Evolutionary conservation across 1,140 invertebrate species (phyloP).

Genomic region (Neodiprion fabricii): DNA sequence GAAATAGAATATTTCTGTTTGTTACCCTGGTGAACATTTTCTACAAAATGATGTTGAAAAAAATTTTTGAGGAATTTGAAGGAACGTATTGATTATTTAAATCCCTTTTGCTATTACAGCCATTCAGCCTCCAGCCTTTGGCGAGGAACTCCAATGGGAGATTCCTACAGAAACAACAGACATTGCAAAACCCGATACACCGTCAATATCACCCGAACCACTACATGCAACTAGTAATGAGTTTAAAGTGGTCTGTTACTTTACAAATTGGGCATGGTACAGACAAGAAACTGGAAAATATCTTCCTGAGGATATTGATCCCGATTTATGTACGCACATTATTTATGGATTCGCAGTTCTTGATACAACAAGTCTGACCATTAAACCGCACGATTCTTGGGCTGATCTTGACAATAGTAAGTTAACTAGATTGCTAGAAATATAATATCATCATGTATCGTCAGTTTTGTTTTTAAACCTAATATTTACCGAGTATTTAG

Average conservation of each 20-base stretch:
- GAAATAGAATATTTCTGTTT: background rate
- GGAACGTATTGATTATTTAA: slow-evolving; percentile 11
- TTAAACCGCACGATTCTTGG: slow-evolving; percentile 70
- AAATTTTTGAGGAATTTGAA: background rate
- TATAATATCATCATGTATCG: background rate
- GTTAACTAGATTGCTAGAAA: slow-evolving; percentile 9
- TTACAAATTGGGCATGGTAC: slow-evolving; percentile 73
- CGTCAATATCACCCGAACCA: background rate
- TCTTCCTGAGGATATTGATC: slow-evolving; percentile 68
- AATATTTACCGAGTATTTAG: background rate
- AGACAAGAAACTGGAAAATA: slow-evolving; percentile 66
- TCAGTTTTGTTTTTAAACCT: slow-evolving; percentile 5
- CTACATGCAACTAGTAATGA: slow-evolving; percentile 34
- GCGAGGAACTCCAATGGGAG: slow-evolving; percentile 44
- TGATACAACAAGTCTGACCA: slow-evolving; percentile 59
- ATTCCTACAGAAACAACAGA: background rate
- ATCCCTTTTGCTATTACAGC: slow-evolving; percentile 32
- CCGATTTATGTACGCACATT: slow-evolving; percentile 71
- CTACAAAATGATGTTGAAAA: background rate
- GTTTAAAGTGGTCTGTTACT: slow-evolving; percentile 70
- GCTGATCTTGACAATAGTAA: slow-evolving; percentile 68
- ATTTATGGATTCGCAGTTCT: slow-evolving; percentile 74
- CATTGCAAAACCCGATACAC: background rate
- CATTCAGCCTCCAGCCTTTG: slow-evolving; percentile 40
- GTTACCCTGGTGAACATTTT: background rate